Percentiles rank a stretch among this genome's conserved stretches.
phyloP scores from a whole-genome alignment of 53 echinoderm and acorn worm genomes.

The Hippasteria phrygiana region DNA sequence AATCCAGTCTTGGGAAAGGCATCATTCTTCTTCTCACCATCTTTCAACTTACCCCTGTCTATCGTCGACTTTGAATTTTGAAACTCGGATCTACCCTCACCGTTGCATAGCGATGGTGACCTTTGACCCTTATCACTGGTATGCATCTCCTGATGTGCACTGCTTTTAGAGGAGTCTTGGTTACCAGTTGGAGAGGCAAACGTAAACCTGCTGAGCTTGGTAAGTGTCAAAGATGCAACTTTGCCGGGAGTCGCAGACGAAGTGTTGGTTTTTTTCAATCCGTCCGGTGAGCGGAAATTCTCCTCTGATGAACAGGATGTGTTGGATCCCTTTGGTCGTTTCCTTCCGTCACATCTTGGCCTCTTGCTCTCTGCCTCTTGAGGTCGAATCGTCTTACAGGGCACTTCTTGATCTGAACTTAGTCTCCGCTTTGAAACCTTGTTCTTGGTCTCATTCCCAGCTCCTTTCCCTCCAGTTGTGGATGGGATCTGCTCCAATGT shows the following conservation, averaged over 20 bases:
- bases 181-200: slow-evolving; percentile 50
- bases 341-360: not conserved
- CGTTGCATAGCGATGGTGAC: not conserved
- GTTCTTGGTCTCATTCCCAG: not conserved
- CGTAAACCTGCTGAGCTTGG: slow-evolving; percentile 75
- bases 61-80: not conserved
- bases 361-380: slow-evolving; percentile 19
- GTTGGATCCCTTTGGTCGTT: not conserved
- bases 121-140: not conserved
- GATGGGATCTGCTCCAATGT: not conserved
- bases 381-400: not conserved
- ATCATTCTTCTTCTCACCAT: not conserved
- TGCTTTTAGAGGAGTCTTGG: not conserved
- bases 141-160: not conserved
- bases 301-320: not conserved
- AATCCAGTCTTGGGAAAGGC: not conserved
- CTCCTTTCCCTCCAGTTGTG: not conserved
- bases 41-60: not conserved
- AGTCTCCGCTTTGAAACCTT: slow-evolving; percentile 20
- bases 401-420: slow-evolving; percentile 30
- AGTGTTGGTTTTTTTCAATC: not conserved
- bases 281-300: slow-evolving; percentile 14
- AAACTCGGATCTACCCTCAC: not conserved
- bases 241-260: slow-evolving; percentile 41
- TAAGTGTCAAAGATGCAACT: slow-evolving; percentile 57